phyloP scores from a whole-genome alignment of 1,140 invertebrate species.

The Drosophila serrata region DNA sequence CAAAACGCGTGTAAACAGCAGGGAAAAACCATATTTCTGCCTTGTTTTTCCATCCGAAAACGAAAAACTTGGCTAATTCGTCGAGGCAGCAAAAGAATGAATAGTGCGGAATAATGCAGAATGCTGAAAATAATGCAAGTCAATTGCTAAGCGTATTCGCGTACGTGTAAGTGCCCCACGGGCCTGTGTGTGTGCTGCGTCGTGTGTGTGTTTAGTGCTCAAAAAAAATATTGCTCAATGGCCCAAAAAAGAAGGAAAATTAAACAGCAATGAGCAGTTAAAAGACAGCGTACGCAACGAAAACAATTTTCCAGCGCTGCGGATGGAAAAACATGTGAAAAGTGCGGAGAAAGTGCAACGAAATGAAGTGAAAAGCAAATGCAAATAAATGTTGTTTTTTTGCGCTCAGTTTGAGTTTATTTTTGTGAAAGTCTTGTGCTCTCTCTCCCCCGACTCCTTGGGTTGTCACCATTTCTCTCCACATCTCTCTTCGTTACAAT shows the following conservation, averaged over 20 bases:
- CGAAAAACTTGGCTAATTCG: constrained; percentile 19
- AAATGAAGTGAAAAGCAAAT: constrained; percentile 52
- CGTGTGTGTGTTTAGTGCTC: constrained; percentile 40
- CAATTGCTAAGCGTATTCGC: constrained; percentile 4
- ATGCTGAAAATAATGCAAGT: constrained; percentile 15
- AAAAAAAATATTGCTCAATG: constrained; percentile 74
- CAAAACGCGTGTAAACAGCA: constrained; percentile 50
- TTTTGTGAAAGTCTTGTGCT: constrained; percentile 59
- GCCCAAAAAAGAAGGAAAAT: constrained; percentile 60
- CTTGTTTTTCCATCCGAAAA: constrained; percentile 39
- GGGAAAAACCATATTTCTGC: constrained; percentile 24
- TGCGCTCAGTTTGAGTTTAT: constrained; percentile 41
- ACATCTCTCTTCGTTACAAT: constrained; percentile 5
- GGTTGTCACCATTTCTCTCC: constrained; percentile 12
- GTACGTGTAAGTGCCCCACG: constrained; percentile 43
- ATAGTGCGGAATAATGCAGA: constrained; percentile 16
- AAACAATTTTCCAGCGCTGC: constrained; percentile 29
- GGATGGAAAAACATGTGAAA: constrained; percentile 66
- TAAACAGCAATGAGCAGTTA: constrained; percentile 38
- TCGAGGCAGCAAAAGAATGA: constrained; percentile 18
- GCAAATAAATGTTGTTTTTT: constrained; percentile 53
- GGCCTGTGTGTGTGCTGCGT: constrained; percentile 27
- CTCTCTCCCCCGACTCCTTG: constrained; percentile 20
- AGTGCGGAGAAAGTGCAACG: constrained; percentile 68
- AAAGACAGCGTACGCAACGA: constrained; percentile 33